Evolutionary conservation across 1,140 invertebrate genomes (phyloP).

Genomic region (Luehdorfia chinensis): DNA sequence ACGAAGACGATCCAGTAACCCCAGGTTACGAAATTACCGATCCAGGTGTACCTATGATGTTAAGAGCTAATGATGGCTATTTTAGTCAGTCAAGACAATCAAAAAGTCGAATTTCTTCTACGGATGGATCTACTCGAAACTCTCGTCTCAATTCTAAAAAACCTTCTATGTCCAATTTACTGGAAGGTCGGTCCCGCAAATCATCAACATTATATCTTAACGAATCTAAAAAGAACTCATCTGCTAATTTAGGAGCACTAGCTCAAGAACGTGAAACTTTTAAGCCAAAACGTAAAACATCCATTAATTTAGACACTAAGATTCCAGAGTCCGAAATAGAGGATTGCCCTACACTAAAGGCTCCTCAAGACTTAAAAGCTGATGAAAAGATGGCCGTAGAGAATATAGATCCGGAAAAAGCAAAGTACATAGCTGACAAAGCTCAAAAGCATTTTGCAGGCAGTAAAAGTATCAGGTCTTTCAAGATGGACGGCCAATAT

Average conservation of each 20-base stretch:
- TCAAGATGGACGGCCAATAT: conserved; percentile 65
- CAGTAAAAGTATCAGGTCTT: conserved; percentile 61
- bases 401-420: conserved; percentile 60
- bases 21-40: conserved; percentile 82
- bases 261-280: conserved; percentile 48
- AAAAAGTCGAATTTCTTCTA: conserved; percentile 68
- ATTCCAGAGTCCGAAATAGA: conserved; percentile 73
- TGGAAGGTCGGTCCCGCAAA: conserved; percentile 64
- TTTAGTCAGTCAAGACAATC: conserved; percentile 74
- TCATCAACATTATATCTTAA: conserved; percentile 67
- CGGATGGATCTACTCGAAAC: conserved; percentile 55
- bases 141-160: conserved; percentile 65
- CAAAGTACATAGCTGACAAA: conserved; percentile 56
- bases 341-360: conserved; percentile 70
- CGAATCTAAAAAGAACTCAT: conserved; percentile 70
- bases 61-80: conserved; percentile 82
- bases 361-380: conserved; percentile 72
- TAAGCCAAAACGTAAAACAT: conserved; percentile 67
- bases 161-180: conserved; percentile 66
- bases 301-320: conserved; percentile 54
- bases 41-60: conserved; percentile 81
- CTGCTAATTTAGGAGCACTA: conserved; percentile 54
- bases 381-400: conserved; percentile 67
- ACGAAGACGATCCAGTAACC: conserved; percentile 79
- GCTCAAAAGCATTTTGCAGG: conserved; percentile 56